A percentile compares a stretch with the other conserved stretches of the same genome.
phyloP scores from a whole-genome alignment of 2,113 vertebrate species.

The Sapajus apella region DNA sequence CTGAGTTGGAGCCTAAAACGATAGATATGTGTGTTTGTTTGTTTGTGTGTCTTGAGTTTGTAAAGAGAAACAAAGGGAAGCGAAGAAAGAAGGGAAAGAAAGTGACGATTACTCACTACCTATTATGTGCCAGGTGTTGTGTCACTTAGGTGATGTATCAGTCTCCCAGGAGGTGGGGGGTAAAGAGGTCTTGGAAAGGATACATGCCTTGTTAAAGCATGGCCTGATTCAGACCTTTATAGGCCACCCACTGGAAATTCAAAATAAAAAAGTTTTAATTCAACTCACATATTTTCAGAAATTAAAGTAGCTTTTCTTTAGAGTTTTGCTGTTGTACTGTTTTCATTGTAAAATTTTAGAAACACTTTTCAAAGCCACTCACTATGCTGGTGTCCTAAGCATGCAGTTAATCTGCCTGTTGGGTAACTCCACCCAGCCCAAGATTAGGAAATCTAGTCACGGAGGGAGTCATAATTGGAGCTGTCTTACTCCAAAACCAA shows the following conservation, averaged over 20 bases:
- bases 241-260: neutral
- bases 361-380: neutral
- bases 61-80: constrained; percentile 86
- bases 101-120: constrained; percentile 85
- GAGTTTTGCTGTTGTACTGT: neutral
- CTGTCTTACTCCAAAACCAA: neutral
- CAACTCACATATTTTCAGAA: neutral
- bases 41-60: constrained; percentile 81
- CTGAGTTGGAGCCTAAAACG: neutral
- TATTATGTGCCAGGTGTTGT: constrained; percentile 88
- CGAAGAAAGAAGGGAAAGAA: neutral
- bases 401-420: neutral
- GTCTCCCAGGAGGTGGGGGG: neutral
- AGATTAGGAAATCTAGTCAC: neutral
- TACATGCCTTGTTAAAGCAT: neutral
- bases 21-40: constrained; percentile 90
- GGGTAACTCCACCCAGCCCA: neutral
- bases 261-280: neutral
- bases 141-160: constrained; percentile 69
- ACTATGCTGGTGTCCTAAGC: neutral
- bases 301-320: neutral
- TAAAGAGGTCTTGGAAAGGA: neutral
- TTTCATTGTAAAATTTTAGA: neutral
- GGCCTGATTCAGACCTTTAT: neutral
- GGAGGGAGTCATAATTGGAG: neutral